These are phyloP conservation scores for Pterobdella sp. DNA, from an alignment of 2,888 invertebrate genomes.

Conservation along the genomic window DNA sequence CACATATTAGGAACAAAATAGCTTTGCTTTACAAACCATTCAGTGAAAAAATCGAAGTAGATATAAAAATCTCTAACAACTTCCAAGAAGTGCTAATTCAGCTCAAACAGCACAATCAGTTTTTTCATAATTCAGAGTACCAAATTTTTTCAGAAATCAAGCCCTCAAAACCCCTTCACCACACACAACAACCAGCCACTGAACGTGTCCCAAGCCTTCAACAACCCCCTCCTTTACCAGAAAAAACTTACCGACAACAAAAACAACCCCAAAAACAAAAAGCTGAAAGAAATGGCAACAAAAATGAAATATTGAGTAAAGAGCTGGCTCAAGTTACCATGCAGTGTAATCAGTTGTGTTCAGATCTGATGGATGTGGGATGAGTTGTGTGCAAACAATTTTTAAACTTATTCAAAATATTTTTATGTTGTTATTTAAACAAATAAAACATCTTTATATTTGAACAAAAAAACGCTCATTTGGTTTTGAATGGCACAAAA, in stretches of 20 bases:
- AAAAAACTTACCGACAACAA: background rate
- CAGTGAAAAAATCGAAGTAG: background rate
- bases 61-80: background rate
- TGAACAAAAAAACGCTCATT: too few relatives aligned
- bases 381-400: too few relatives aligned
- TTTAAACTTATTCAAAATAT: background rate
- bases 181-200: background rate
- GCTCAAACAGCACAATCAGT: background rate
- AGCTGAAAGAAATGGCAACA: background rate
- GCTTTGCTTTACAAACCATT: constrained; percentile 14
- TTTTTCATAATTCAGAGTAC: background rate
- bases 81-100: background rate
- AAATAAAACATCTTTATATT: too few relatives aligned
- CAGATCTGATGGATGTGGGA: constrained; percentile 26
- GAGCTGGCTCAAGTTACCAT: constrained; percentile 27
- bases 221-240: background rate
- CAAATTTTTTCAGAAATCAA: background rate
- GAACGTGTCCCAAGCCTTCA: background rate
- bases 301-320: constrained; percentile 24
- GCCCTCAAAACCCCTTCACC: background rate
- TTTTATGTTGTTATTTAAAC: too few relatives aligned
- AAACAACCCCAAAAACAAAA: background rate
- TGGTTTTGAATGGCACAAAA: too few relatives aligned
- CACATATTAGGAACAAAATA: constrained; percentile 16
- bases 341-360: constrained; percentile 30